phyloP scores from a whole-genome alignment of 64 coral and sea anemone species.

The Porites australiensis region DNA sequence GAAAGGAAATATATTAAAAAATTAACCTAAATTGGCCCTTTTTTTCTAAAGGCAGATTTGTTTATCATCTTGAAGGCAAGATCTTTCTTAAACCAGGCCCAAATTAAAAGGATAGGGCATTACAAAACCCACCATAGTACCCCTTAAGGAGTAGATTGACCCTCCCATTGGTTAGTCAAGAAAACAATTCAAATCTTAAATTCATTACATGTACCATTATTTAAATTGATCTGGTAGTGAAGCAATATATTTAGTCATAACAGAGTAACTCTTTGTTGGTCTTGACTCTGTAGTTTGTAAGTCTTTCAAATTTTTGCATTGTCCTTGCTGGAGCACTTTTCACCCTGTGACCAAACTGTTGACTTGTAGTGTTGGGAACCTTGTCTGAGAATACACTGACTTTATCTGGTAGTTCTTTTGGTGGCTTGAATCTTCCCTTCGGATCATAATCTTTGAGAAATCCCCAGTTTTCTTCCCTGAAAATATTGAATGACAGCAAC shows the following conservation, averaged over 20 bases:
- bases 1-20: too few species aligned
- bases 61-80: too few species aligned
- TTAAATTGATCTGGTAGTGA: too few species aligned
- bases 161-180: too few species aligned
- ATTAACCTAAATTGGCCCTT: too few species aligned
- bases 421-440: slow-evolving; percentile 85
- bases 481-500: background rate
- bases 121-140: too few species aligned
- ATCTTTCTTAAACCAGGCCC: too few species aligned
- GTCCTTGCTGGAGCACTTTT: slow-evolving; percentile 91
- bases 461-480: slow-evolving; percentile 96
- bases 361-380: slow-evolving; percentile 90
- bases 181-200: too few species aligned
- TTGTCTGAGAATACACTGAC: slow-evolving; percentile 78
- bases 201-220: too few species aligned
- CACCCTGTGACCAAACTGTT: slow-evolving; percentile 85
- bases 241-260: slow-evolving; percentile 52
- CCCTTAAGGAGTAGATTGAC: too few species aligned
- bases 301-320: slow-evolving; percentile 88
- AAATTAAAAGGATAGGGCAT: too few species aligned
- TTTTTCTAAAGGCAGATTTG: too few species aligned
- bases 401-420: slow-evolving; percentile 85
- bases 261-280: slow-evolving; percentile 85
- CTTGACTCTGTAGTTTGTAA: slow-evolving; percentile 74
- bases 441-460: slow-evolving; percentile 94